Base-by-base conservation (phyloP, 2,888 invertebrate species). In the Limenitis camilla region DNA sequence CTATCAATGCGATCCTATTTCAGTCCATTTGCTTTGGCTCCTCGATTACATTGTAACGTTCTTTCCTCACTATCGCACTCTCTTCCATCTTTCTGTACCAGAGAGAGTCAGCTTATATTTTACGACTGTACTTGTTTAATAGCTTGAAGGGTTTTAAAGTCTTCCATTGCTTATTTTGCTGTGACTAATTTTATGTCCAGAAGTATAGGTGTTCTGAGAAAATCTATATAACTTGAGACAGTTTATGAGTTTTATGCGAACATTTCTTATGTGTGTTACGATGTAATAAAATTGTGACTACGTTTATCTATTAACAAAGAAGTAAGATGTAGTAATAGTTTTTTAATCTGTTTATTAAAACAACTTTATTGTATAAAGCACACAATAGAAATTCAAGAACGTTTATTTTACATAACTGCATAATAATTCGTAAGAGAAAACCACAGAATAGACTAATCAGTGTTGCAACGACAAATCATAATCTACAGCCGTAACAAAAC, bases 101-200 rank as follows among this genome's bases (percentile, higher is more conserved):
- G 72, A 77, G 53, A 61, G 69, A 64, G 77, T 74, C 49, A 58
- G 63, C 33, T 63, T 62, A 61, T 67, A 63, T 75, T 84, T 84
- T 81, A 83, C 76, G 83, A 81, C 69, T 71, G 69, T 68, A 71
- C 60, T 64, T 78, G 75, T 74, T 73, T 80, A 74, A 79, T 75
- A 72, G 74, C 75, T 72, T 63, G 65, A 65, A 75, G 75, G 77
- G 75, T 71, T 62, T 72, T 72, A 71, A 74, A 71, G 68, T 69
- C 67, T 79, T 82, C 76, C 76, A 80, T 82, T 79, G 78, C 80
- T 83, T 78, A 81, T 81, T 83, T 82, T 81, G 79, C 68, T 76
- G 72, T 72, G 78, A 82, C 83, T 82, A 83, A 83, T 83, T 83
- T 81, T 78, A 81, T 77, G 71, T 61, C 62, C 62, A 65, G 61